Evolutionary conservation across 1,140 invertebrate genomes (phyloP).

Genomic region (Plutomurus gul): DNA sequence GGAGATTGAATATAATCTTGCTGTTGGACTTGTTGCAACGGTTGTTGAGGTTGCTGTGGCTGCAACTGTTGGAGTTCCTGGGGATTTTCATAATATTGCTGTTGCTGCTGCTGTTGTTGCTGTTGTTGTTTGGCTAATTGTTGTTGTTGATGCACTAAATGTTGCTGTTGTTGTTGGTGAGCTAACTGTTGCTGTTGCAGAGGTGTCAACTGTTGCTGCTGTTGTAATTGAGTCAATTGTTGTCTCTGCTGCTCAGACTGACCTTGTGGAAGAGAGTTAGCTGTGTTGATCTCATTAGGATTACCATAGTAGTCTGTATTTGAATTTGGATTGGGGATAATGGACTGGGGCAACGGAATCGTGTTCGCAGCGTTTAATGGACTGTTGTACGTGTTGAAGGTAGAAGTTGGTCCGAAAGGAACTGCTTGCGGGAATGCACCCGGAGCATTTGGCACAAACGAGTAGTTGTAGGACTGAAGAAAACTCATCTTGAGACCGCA

Average conservation of each 20-base stretch:
- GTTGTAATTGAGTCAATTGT: neutral
- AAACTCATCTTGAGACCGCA: slow-evolving; percentile 43
- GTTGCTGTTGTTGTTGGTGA: slow-evolving; percentile 2
- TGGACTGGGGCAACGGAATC: slow-evolving; percentile 34
- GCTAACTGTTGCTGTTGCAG: neutral
- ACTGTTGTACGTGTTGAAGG: neutral
- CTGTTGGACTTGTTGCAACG: neutral
- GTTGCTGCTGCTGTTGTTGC: slow-evolving; percentile 19
- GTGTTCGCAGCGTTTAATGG: neutral
- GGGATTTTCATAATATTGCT: neutral
- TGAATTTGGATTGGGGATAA: slow-evolving; percentile 27
- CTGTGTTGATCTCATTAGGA: neutral
- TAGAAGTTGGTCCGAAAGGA: neutral
- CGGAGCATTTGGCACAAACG: slow-evolving; percentile 29
- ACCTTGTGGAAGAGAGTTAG: neutral
- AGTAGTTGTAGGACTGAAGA: slow-evolving; percentile 43
- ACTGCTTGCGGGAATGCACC: slow-evolving; percentile 9
- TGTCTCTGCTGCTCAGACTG: slow-evolving; percentile 7
- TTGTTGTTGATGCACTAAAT: neutral
- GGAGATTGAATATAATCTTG: neutral
- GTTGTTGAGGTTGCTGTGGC: neutral
- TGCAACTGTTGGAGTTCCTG: slow-evolving; percentile 11
- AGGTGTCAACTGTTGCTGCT: neutral
- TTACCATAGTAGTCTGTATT: slow-evolving; percentile 40
- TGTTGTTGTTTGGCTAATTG: slow-evolving; percentile 6